Evolutionary conservation across 2,888 invertebrate species (phyloP).

Genomic region (Plebejus melissa): DNA sequence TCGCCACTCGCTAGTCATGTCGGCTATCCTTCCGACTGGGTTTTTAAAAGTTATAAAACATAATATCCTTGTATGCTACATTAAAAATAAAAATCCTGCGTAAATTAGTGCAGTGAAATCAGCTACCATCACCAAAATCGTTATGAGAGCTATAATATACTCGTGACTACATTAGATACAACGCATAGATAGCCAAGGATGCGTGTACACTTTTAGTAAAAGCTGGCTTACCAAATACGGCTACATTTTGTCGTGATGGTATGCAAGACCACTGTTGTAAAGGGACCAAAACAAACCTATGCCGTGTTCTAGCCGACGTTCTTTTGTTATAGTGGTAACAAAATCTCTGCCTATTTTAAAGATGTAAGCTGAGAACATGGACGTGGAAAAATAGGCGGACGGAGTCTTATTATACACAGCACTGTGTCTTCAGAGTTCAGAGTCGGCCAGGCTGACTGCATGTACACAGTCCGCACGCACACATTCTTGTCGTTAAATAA

Average conservation of each 20-base stretch:
- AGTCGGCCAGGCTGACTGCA: too few relatives aligned
- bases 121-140: too few relatives aligned
- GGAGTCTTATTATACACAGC: too few relatives aligned
- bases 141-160: not conserved
- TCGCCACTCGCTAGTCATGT: too few relatives aligned
- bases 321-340: conserved; percentile 3
- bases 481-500: not conserved
- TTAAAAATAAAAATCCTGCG: too few relatives aligned
- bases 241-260: conserved; percentile 9
- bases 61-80: too few relatives aligned
- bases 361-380: not conserved
- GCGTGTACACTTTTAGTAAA: conserved; percentile 13
- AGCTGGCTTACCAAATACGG: conserved; percentile 20
- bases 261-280: not conserved
- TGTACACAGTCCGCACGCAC: too few relatives aligned
- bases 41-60: too few relatives aligned
- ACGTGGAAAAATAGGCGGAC: too few relatives aligned
- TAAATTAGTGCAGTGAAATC: too few relatives aligned
- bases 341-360: not conserved
- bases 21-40: too few relatives aligned
- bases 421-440: too few relatives aligned
- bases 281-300: not conserved
- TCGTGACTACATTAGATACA: conserved; percentile 6
- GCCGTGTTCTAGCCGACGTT: not conserved
- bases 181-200: not conserved